Evolutionary conservation across 2,113 vertebrate genomes (phyloP), one percentile per base, ranked within the genome.

Genomic region (Tenrec ecaudatus): DNA sequence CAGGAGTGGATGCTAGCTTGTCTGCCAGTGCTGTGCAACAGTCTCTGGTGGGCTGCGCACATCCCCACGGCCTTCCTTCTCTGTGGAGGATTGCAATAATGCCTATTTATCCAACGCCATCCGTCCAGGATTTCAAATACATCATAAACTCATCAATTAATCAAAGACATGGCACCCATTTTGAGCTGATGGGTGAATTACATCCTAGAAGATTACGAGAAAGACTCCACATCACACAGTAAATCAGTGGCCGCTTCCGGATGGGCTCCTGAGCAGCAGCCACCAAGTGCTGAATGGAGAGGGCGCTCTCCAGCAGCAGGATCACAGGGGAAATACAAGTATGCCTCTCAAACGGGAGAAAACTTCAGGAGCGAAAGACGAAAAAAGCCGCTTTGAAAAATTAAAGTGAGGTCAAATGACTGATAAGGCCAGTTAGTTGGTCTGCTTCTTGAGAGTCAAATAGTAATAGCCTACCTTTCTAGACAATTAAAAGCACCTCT

Each of bases 121-220:
- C 85, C 60, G 47, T 84, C 58, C 73, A 2, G 14, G 76, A 47
- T 73, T 96, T 96, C 93, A 92, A 86, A 84, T 75, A 84, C 90
- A 93, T 93, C 96, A 83, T 83, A 82, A 88, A 36, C 86, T 89
- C 92, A 90, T 96, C 95, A 95, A 47, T 95, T 96, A 94, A 95
- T 96, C 82, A 90, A 90, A 94, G 93, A 73, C n/a, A 33, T 83
- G 82, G 69, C 94, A 93, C 93, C 94, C 92, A 80, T 92, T 93
- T 96, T 0, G 31, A 90, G 91, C 71, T 68, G 94, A 86, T 94
- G 87, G 85, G 91, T 77, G 92, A 94, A 89, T 93, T 89, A 89
- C 69, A 29, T 83, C 89, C 92, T 91, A 60, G 75, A 80, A 94
- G 95, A 86, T 95, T 83, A 85, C 0, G 11, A 96, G 96, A 96